Conservation (phyloP, 1,140 invertebrate species). For the Drosophila micromelanica region DNA sequence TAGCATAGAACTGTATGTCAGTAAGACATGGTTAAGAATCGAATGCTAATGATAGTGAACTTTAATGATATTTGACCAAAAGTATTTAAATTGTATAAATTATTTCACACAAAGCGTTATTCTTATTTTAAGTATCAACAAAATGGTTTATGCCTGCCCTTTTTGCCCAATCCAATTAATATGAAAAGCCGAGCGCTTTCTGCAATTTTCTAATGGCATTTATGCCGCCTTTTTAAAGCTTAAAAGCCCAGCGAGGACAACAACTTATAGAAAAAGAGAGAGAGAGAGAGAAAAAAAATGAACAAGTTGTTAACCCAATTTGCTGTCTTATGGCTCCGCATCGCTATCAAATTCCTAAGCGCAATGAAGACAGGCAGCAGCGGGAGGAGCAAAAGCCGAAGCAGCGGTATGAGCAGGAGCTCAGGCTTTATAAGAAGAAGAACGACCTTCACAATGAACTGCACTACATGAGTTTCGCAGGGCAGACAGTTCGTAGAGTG, state of each 20-base stretch:
- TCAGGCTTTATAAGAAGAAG: conserved; percentile 3
- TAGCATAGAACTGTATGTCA: too few species aligned
- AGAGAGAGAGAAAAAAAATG: neutral
- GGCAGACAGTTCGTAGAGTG: neutral
- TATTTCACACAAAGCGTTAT: too few species aligned
- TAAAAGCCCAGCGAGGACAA: conserved; percentile 21
- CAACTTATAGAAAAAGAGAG: neutral
- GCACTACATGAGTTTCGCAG: conserved; percentile 46
- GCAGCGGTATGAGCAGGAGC: neutral
- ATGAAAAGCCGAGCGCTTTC: conserved; percentile 24
- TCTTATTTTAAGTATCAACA: too few species aligned
- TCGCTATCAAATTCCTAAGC: conserved; percentile 60
- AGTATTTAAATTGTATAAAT: too few species aligned
- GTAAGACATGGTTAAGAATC: too few species aligned
- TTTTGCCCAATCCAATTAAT: conserved; percentile 29
- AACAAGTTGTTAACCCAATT: conserved; percentile 68
- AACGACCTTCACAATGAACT: conserved; percentile 56
- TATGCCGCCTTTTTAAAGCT: conserved; percentile 25
- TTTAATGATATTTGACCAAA: too few species aligned
- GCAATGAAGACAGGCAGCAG: conserved; percentile 33
- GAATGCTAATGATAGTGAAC: too few species aligned
- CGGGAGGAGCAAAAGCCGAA: conserved; percentile 23
- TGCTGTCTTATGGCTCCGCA: conserved; percentile 51
- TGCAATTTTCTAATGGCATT: conserved; percentile 42
- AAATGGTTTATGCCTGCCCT: neutral